Conservation (phyloP, 2,797 vertebrate genomes). For the Huso huso region DNA sequence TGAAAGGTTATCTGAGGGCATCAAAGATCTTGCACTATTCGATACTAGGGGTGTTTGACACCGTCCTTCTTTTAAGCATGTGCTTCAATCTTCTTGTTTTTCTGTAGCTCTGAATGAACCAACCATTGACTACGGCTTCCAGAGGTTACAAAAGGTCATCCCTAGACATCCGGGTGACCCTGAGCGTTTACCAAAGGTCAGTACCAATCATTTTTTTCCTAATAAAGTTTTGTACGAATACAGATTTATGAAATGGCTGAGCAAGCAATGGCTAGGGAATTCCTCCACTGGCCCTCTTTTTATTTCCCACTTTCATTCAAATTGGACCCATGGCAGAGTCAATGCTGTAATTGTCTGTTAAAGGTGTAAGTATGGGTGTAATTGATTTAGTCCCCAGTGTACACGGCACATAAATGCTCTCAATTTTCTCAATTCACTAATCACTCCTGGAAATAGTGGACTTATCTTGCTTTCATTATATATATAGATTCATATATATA, state of each 20-base stretch:
- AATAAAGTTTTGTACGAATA: background rate
- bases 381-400: background rate
- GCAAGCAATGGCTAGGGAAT: background rate
- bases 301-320: background rate
- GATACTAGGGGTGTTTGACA: no score
- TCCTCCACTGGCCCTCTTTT: background rate
- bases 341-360: background rate
- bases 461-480: no score
- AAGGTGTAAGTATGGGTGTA: background rate
- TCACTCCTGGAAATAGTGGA: no score
- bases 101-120: slow-evolving; percentile 88
- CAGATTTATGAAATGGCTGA: background rate
- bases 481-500: no score
- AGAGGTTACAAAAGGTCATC: slow-evolving; percentile 97
- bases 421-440: no score
- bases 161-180: slow-evolving; percentile 94
- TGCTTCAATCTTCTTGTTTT: slow-evolving; percentile 25
- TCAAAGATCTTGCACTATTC: no score
- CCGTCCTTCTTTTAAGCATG: no score
- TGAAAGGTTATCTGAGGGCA: no score
- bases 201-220: background rate
- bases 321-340: background rate
- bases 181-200: slow-evolving; percentile 92
- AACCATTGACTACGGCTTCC: slow-evolving; percentile 97
- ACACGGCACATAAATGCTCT: no score